phyloP scores from a whole-genome alignment of 2,797 vertebrate species.

The Poeciliopsis infans region DNA sequence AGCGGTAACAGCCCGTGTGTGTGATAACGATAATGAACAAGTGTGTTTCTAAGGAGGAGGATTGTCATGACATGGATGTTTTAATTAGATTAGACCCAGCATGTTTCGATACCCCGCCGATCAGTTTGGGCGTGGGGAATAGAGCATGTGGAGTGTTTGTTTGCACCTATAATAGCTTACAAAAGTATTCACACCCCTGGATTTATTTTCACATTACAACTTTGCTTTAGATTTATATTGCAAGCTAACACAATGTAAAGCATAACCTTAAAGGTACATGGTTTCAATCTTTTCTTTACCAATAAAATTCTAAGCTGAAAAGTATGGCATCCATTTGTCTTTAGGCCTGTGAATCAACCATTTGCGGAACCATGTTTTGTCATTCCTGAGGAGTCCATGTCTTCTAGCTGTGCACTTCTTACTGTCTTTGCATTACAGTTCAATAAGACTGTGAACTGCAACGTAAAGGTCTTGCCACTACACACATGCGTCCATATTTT shows the following conservation, averaged over 20 bases:
- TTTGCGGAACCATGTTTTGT: too few species aligned
- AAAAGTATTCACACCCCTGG: background rate
- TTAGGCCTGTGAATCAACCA: too few species aligned
- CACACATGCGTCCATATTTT: too few species aligned
- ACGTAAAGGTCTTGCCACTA: background rate
- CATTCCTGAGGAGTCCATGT: background rate
- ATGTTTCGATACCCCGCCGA: constrained; percentile 64
- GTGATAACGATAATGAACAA: constrained; percentile 76
- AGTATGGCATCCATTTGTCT: background rate
- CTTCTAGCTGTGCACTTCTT: background rate
- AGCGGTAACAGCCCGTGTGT: constrained; percentile 58
- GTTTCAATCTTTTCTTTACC: background rate
- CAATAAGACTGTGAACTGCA: background rate
- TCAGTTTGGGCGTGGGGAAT: constrained; percentile 46
- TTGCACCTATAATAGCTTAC: constrained; percentile 1
- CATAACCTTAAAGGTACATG: background rate
- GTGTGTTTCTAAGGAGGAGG: constrained; percentile 69
- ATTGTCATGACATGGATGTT: constrained; percentile 79
- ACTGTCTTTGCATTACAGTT: background rate
- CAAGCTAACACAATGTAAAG: background rate
- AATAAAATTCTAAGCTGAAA: background rate
- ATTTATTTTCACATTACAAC: background rate
- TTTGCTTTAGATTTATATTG: background rate
- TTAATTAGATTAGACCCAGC: constrained; percentile 82
- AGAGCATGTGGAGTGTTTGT: constrained; percentile 16